phyloP scores from a whole-genome alignment of 2,888 invertebrate species.

The Invenusta paracnida region DNA sequence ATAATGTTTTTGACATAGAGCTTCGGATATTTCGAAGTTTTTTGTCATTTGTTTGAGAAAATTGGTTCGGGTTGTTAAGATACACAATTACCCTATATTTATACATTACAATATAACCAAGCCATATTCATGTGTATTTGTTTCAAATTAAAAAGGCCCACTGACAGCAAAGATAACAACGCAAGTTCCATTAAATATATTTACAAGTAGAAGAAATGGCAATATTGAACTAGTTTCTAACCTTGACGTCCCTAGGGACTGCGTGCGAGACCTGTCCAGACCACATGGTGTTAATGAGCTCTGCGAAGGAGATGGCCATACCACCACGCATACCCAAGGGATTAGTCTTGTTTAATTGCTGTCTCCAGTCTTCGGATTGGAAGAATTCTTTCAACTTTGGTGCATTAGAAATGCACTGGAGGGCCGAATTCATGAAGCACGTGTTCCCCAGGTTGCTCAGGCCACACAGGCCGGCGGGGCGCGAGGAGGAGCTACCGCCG shows the following conservation, averaged over 20 bases:
- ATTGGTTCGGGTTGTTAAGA: too few relatives aligned
- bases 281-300: constrained; percentile 46
- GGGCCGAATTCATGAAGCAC: constrained; percentile 47
- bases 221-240: neutral
- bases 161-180: too few relatives aligned
- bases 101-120: too few relatives aligned
- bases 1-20: too few relatives aligned
- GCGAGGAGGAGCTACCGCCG: neutral
- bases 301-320: constrained; percentile 45
- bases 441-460: constrained; percentile 47
- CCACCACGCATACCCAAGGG: constrained; percentile 55
- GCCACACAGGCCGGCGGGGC: constrained; percentile 45
- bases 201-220: too few relatives aligned
- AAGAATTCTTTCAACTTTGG: constrained; percentile 49
- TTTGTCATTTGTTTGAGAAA: too few relatives aligned
- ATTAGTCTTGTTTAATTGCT: constrained; percentile 41
- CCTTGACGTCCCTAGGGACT: constrained; percentile 32
- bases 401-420: constrained; percentile 65
- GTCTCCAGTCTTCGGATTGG: neutral
- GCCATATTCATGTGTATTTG: too few relatives aligned
- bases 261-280: constrained; percentile 41
- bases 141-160: too few relatives aligned
- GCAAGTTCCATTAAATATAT: too few relatives aligned
- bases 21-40: too few relatives aligned
- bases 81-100: too few relatives aligned